Base-by-base conservation (phyloP, 2,888 invertebrate species). In the Drosophila kambysellisi region DNA sequence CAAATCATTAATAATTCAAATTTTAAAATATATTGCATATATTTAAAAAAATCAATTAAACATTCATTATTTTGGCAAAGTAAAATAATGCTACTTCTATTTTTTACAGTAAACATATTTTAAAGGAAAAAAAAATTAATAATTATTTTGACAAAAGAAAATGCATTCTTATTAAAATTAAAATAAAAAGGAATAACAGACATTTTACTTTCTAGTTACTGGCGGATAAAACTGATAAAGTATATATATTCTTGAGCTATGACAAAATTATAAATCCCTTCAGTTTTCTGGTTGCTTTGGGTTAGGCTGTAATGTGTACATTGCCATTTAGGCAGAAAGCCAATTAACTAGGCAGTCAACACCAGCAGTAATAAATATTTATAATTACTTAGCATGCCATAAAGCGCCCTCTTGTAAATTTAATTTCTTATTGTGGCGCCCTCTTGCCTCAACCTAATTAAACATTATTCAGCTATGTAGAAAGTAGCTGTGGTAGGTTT, bases 401-500 rank as follows among this genome's bases (percentile, higher is more conserved):
- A 46, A 46, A 46, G 46, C 46, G 46, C 46, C 25, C 25, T 46
- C 46, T 46, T 15, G 15, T 46, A 46, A 15, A 25, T 25, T 46
- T 25, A 25, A 46, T 46, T 15, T 15, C 15, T 25, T 46, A 29
- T 15, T 46, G 46, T 46, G 25, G 46, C 46, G 46, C 46, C 25
- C 46, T 46, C 46, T 46, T 15, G 8, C 56, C 29, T 56, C n/a
- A 39, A 30, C n/a, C 12, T n/a, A n/a, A n/a, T 12, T 56, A 56
- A 56, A 39, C 37, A 37, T 37, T n/a, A 30, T 7, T n/a, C n/a
- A 12, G 46, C 35, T 20, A 0, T 20, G 29, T 35, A n/a, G 53
- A 52, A 61, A 43, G 25, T 15, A 43, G 52, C n/a, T 33, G 52
- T 4, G 12, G 32, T 33, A 20, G n/a, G 2, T 9, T 17, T n/a